Percentiles rank a stretch among this genome's conserved stretches.
phyloP scores from a whole-genome alignment of 1,140 invertebrate genomes.

The Apis laboriosa region DNA sequence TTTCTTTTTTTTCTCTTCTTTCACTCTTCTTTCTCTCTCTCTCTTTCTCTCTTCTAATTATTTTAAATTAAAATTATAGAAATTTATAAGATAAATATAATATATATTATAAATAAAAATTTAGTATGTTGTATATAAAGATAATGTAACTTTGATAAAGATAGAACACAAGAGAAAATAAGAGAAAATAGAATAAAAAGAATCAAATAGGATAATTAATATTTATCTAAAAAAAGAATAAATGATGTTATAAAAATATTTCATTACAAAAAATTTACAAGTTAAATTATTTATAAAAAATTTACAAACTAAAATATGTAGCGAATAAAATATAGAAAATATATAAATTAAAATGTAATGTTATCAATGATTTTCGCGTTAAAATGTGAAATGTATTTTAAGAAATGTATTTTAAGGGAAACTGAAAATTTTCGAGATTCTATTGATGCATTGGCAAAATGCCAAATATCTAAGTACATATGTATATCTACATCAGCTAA shows the following conservation, averaged over 20 bases:
- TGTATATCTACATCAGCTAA: not conserved
- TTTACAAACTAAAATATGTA: too few species aligned
- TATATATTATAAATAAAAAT: too few species aligned
- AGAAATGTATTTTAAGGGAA: constrained; percentile 45
- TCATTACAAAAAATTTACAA: too few species aligned
- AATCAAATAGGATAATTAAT: not conserved
- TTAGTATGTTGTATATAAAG: too few species aligned
- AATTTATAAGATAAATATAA: too few species aligned
- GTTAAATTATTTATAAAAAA: too few species aligned
- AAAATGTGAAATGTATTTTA: constrained; percentile 43
- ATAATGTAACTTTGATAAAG: too few species aligned
- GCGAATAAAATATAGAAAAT: not conserved
- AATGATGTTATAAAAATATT: not conserved
- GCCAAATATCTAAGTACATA: constrained; percentile 11
- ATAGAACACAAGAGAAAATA: too few species aligned
- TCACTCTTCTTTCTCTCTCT: too few species aligned
- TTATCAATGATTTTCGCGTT: constrained; percentile 23
- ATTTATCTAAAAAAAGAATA: too few species aligned
- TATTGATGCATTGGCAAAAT: constrained; percentile 10
- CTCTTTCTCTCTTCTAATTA: too few species aligned
- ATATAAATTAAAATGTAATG: not conserved
- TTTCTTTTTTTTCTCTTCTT: not conserved
- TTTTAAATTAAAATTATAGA: too few species aligned
- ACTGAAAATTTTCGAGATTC: constrained; percentile 18
- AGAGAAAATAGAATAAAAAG: not conserved